These are phyloP conservation scores for Hippocampus comes DNA, from an alignment of 2,113 vertebrate species.

Conservation along the genomic window DNA sequence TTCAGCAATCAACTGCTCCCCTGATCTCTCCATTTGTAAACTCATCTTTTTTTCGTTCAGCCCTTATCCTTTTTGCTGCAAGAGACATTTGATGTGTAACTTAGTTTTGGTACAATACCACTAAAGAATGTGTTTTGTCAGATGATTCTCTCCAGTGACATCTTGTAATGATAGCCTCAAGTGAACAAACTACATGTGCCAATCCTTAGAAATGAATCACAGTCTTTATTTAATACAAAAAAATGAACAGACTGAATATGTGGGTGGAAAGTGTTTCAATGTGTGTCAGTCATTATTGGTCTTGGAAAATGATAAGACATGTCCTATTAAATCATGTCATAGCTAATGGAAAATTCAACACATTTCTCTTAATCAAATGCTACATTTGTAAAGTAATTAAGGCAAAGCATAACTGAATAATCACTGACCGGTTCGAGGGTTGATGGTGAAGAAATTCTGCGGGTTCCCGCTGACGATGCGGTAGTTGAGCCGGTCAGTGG, in stretches of 20 bases:
- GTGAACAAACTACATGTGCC: not conserved
- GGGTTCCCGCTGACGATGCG: constrained; percentile 93
- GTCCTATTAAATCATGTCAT: not conserved
- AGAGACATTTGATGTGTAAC: not conserved
- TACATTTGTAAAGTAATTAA: not conserved
- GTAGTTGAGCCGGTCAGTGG: constrained; percentile 79
- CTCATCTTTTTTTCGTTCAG: not conserved
- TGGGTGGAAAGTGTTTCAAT: not conserved
- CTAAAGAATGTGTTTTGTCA: not conserved
- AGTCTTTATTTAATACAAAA: not conserved
- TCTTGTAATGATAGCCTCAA: not conserved
- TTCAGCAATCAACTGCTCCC: not conserved
- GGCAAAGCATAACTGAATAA: not conserved
- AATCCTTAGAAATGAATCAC: not conserved
- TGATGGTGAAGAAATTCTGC: constrained; percentile 94
- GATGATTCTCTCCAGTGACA: not conserved
- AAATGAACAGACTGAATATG: not conserved
- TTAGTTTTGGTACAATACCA: not conserved
- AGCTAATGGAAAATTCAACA: not conserved
- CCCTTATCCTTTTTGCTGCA: not conserved
- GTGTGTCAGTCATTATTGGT: not conserved
- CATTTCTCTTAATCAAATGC: not conserved
- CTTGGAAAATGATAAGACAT: not conserved
- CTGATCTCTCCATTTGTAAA: not conserved
- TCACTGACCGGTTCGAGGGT: constrained; percentile 83